A percentile compares a stretch with the other conserved stretches of the same genome.
Conservation (phyloP, 2,888 invertebrate genomes). For the Brachypterus glaber region DNA sequence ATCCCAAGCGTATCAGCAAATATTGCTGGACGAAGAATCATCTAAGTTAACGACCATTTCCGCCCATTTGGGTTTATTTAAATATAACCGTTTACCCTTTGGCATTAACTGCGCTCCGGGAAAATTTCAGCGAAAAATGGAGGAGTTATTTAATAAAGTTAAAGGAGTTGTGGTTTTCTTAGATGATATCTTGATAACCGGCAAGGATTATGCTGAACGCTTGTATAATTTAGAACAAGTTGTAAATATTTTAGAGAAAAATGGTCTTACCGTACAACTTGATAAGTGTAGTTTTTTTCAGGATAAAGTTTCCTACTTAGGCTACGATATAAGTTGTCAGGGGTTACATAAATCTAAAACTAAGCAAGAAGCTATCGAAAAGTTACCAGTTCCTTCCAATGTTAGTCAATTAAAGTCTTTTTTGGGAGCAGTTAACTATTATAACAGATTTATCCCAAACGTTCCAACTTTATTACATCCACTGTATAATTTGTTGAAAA, state of each 20-base stretch:
- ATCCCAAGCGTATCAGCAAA: slow-evolving; percentile 13
- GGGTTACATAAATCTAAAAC: slow-evolving; percentile 1
- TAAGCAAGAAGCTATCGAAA: neutral
- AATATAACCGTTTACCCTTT: no score
- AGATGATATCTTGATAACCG: no score
- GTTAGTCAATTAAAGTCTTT: slow-evolving; percentile 1
- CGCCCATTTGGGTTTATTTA: slow-evolving; percentile 15
- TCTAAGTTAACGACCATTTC: no score
- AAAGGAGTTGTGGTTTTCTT: no score
- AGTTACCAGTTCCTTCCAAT: neutral
- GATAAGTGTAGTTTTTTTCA: no score
- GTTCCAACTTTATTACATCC: slow-evolving; percentile 5
- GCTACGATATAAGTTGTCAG: neutral
- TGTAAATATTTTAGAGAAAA: no score
- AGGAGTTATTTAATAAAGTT: no score
- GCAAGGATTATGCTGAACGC: no score
- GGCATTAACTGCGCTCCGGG: slow-evolving; percentile 4
- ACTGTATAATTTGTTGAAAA: slow-evolving; percentile 12
- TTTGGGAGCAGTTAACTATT: slow-evolving; percentile 13
- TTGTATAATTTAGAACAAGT: no score
- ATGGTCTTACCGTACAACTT: no score
- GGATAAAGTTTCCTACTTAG: neutral
- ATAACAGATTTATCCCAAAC: slow-evolving; percentile 14
- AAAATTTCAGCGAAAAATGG: no score
- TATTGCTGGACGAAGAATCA: no score